Conservation (phyloP, 2,888 invertebrate species). For the Ochropacha duplaris region DNA sequence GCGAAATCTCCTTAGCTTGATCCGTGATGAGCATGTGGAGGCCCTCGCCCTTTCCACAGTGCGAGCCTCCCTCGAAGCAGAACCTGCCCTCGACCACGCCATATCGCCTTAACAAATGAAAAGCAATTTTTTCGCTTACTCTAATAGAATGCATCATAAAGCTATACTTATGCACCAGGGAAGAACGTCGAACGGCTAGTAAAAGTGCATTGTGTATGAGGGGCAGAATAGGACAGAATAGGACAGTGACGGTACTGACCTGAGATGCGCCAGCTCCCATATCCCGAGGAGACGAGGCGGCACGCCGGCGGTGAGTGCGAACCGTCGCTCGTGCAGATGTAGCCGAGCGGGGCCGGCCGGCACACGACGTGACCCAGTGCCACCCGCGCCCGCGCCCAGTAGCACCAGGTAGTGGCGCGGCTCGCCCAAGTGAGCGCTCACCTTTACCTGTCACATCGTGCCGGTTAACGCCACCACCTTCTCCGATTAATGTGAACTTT, state of each 20-base stretch:
- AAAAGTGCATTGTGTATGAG: not conserved
- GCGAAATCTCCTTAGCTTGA: constrained; percentile 88
- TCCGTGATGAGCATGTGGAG: constrained; percentile 90
- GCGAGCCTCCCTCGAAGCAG: constrained; percentile 94
- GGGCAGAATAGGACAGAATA: not conserved
- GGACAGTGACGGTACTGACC: constrained; percentile 44
- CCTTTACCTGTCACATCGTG: constrained; percentile 62
- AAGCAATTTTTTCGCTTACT: not conserved
- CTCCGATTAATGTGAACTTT: no score
- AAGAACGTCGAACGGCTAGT: not conserved
- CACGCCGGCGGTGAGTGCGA: constrained; percentile 91
- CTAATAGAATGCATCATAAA: not conserved
- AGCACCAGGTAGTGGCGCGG: constrained; percentile 63
- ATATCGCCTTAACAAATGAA: constrained; percentile 83
- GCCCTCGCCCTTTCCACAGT: constrained; percentile 92
- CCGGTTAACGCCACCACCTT: no score
- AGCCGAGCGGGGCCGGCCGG: constrained; percentile 91
- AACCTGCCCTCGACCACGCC: constrained; percentile 94
- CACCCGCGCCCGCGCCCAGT: constrained; percentile 33
- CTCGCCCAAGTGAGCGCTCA: constrained; percentile 58
- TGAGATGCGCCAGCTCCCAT: constrained; percentile 87
- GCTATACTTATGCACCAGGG: not conserved
- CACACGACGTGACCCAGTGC: constrained; percentile 80
- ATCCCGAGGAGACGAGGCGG: constrained; percentile 90
- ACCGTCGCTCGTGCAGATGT: constrained; percentile 90